Base-by-base conservation (phyloP, 2,797 vertebrate species). In the Furcifer pardalis region DNA sequence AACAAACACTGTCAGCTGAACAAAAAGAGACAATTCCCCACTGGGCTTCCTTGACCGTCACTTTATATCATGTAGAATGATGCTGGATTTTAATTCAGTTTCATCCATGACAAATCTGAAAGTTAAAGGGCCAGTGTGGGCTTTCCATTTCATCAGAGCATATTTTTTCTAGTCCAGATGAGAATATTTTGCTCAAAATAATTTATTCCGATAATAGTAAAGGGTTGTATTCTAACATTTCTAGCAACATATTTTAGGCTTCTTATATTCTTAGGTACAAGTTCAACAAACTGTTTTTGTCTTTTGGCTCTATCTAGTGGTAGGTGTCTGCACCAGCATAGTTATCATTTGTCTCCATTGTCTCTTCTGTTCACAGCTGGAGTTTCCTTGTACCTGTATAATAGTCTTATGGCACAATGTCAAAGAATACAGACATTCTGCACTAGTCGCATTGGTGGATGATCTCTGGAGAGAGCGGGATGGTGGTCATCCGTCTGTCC, bases 271-370 rank as follows among this genome's bases (percentile, higher is more conserved):
- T 25, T 5, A 66, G 49, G 5, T 35, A 60, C 6, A 37, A 75
- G 13, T 19, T 44, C 46, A 10, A 40, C 13, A 7, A 63, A 77
- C 37, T 76, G 30, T 68, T 83, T 30, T 35, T 4, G 44, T n/a
- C 82, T 62, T 52, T 32, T 56, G 52, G 27, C 86, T 63, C 82
- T 40, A 79, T 60, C 77, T 80, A 80, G 40, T 71, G 82, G 78
- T 60, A 17, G 15, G 15, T 63, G 42, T 21, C 7, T 42, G 71
- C 60, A 44, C 15, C 25, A 74, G 19, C 77, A 56, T 60, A n/a
- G 42, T n/a, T n/a, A n/a, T n/a, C n/a, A n/a, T n/a, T n/a, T n/a
- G n/a, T 60, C 59, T 37, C 52, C 63, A 62, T 13, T 21, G 19
- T 21, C 2, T 3, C 65, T 27, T 56, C 46, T 52, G 23, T n/a